Base-by-base conservation (phyloP, 1,140 invertebrate genomes). In the Amphibalanus amphitrite region DNA sequence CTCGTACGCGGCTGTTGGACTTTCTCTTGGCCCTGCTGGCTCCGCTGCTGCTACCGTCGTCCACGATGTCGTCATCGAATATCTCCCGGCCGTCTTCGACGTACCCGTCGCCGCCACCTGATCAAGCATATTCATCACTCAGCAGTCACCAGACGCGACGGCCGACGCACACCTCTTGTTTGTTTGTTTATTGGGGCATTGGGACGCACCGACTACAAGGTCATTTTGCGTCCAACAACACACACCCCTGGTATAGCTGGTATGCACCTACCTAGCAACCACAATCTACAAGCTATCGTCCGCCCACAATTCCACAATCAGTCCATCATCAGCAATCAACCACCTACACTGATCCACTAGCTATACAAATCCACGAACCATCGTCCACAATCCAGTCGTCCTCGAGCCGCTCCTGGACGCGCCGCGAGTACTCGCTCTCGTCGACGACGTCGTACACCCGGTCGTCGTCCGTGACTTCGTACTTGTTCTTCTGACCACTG, bases 351-450 rank as follows among this genome's bases (percentile, higher is more conserved):
- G n/a, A n/a, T n/a, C n/a, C n/a, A n/a, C n/a, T n/a, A n/a, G n/a
- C n/a, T n/a, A n/a, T n/a, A n/a, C n/a, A n/a, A n/a, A n/a, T 6
- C 6, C 38, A 38, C 29, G 80, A 82, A 90, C 90, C 90, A 87
- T 95, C 94, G 82, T 97, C 94, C 72, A 93, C 86, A 81, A 98
- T 97, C 93, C 93, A 97, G 80, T 97, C 90, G 78, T 95, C 92
- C 75, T 89, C 89, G 78, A 95, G 91, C 72, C 93, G 83, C 73
- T 92, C 84, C 70, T 89, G 81, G 3, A 97, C 93, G 74, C 85
- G 84, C 78, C 91, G 88, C 0, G 85, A 85, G 79, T 97, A 97
- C 78, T 93, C 90, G 72, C 83, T 86, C 81, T 98, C 95, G 81
- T 96, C 92, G 0, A 98, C 91, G 73, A 91, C 86, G 75, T 97